These are phyloP conservation scores for Melipona bicolor DNA, from an alignment of 2,888 invertebrate genomes.

Conservation along the genomic window DNA sequence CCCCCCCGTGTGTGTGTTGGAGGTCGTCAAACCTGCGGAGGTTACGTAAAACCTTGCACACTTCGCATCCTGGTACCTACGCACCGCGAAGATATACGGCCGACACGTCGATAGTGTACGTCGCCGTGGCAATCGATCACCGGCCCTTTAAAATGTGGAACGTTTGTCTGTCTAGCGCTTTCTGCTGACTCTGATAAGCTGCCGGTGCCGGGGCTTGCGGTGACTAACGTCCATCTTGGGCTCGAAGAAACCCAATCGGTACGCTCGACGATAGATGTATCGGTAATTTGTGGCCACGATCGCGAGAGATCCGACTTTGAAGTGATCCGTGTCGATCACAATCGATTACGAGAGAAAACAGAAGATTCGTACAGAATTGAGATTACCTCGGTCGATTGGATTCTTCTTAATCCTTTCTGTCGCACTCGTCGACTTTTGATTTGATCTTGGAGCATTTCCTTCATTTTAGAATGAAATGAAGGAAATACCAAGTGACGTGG, in stretches of 20 bases:
- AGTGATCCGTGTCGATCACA: neutral
- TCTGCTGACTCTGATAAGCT: conserved; percentile 41
- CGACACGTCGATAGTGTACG: conserved; percentile 56
- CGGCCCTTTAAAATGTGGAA: conserved; percentile 61
- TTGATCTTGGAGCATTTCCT: too few relatives aligned
- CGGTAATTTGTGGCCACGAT: neutral
- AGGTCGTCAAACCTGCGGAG: conserved; percentile 67
- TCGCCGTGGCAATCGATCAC: conserved; percentile 60
- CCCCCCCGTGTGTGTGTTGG: conserved; percentile 19
- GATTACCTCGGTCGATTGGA: neutral
- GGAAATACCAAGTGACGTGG: too few relatives aligned
- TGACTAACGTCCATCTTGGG: conserved; percentile 23
- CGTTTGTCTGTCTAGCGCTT: conserved; percentile 48
- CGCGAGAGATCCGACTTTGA: neutral
- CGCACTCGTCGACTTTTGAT: too few relatives aligned
- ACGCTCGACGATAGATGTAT: neutral
- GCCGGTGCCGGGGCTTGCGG: conserved; percentile 15
- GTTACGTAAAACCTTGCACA: conserved; percentile 62
- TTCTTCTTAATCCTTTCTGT: too few relatives aligned
- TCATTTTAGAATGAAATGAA: too few relatives aligned
- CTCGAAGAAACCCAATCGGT: neutral
- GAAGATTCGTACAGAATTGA: neutral
- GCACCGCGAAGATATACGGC: conserved; percentile 54
- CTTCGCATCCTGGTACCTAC: conserved; percentile 54
- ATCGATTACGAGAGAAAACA: neutral